A percentile compares a stretch with the other conserved stretches of the same genome.
phyloP scores from a whole-genome alignment of 2,113 vertebrate genomes.

The Tragelaphus scriptus region DNA sequence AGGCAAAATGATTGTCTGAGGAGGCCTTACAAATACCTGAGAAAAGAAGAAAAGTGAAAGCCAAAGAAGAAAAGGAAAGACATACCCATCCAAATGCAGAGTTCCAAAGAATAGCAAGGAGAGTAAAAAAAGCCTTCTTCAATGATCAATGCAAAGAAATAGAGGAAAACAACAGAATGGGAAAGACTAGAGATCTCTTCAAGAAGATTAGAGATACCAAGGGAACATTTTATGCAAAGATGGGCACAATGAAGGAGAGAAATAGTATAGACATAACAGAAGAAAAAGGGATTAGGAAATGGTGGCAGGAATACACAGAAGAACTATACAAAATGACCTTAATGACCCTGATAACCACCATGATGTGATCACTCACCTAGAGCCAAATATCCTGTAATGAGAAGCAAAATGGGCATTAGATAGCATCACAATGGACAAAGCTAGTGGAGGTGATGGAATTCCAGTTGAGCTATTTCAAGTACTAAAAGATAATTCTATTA shows the following conservation, averaged over 20 bases:
- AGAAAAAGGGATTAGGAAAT: background rate
- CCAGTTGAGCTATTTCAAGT: background rate
- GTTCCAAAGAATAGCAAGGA: background rate
- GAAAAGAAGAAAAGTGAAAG: background rate
- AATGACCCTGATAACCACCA: background rate
- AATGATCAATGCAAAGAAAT: background rate
- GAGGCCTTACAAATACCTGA: background rate
- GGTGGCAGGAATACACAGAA: background rate
- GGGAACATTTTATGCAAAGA: background rate
- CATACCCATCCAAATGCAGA: background rate
- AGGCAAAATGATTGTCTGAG: background rate
- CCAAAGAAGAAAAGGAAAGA: background rate
- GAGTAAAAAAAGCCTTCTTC: background rate
- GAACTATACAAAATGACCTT: background rate
- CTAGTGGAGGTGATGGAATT: background rate
- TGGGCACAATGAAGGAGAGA: background rate
- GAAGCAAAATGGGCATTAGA: background rate
- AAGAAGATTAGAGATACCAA: background rate
- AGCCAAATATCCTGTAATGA: background rate
- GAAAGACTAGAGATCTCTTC: background rate
- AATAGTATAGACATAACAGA: background rate
- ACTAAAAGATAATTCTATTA: background rate
- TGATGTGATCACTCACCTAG: background rate
- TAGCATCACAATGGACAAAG: background rate
- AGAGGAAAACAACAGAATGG: background rate